A percentile compares a stretch with the other conserved stretches of the same genome.
Evolutionary conservation across 1,140 invertebrate species (phyloP).

Genomic region (Homalodisca vitripennis): DNA sequence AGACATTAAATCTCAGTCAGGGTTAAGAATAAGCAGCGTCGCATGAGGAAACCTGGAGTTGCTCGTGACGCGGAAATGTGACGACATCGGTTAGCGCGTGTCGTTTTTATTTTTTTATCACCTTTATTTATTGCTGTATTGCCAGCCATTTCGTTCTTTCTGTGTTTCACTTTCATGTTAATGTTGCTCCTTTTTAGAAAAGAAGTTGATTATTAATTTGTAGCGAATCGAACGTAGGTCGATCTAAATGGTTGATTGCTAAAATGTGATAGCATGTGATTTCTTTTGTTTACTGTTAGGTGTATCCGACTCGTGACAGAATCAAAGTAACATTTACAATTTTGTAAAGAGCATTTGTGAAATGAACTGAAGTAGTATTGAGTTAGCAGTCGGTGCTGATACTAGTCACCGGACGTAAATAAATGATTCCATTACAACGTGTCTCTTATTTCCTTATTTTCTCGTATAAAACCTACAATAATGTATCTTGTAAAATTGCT

Average conservation of each 20-base stretch:
- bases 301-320: neutral
- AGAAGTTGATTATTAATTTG: neutral
- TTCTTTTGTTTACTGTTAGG: slow-evolving; percentile 4
- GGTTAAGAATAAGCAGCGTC: neutral
- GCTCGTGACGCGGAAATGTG: neutral
- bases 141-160: neutral
- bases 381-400: slow-evolving; percentile 8
- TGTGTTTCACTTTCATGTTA: neutral
- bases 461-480: too few relatives aligned
- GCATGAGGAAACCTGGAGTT: neutral
- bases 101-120: neutral
- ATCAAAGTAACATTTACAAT: neutral
- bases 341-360: neutral
- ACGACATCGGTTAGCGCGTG: neutral
- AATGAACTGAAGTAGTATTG: slow-evolving; percentile 7
- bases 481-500: too few relatives aligned
- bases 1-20: too few relatives aligned
- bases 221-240: neutral
- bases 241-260: too few relatives aligned
- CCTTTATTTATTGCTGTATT: neutral
- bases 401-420: slow-evolving; percentile 13
- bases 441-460: too few relatives aligned
- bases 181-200: neutral
- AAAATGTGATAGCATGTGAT: slow-evolving; percentile 20
- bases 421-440: slow-evolving; percentile 11